Evolutionary conservation across 2,797 vertebrate genomes (phyloP).

Genomic region (Yasuhikotakia modesta): DNA sequence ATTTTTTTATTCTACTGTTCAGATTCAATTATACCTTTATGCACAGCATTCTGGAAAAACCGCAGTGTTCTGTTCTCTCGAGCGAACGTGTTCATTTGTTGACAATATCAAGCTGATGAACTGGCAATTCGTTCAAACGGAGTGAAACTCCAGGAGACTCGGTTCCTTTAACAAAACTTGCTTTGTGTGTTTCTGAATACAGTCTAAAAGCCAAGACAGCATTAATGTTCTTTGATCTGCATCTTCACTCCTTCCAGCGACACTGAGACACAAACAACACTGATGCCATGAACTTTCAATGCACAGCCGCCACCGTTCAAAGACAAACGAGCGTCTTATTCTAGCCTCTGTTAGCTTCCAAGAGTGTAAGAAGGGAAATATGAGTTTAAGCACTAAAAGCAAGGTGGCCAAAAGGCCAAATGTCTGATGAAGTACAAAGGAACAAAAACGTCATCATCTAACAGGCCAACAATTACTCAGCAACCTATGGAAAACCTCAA

Average conservation of each 20-base stretch:
- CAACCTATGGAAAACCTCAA: slow-evolving; percentile 3
- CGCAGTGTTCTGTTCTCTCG: not conserved
- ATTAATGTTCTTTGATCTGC: slow-evolving; percentile 34
- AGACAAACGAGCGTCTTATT: slow-evolving; percentile 41
- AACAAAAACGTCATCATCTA: slow-evolving; percentile 25
- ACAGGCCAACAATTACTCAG: slow-evolving; percentile 9
- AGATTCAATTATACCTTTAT: not conserved
- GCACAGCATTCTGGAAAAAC: not conserved
- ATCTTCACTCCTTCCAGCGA: not conserved
- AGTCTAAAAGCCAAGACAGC: slow-evolving; percentile 42
- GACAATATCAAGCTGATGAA: slow-evolving; percentile 37
- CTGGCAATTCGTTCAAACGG: slow-evolving; percentile 39
- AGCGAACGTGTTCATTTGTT: slow-evolving; percentile 35
- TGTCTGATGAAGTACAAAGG: slow-evolving; percentile 18
- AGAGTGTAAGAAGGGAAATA: slow-evolving; percentile 15
- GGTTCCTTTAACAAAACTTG: slow-evolving; percentile 40
- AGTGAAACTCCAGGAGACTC: slow-evolving; percentile 20
- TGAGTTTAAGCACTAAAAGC: slow-evolving; percentile 1
- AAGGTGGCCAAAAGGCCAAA: slow-evolving; percentile 15
- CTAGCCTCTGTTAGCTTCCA: slow-evolving; percentile 33
- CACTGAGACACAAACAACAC: slow-evolving; percentile 34
- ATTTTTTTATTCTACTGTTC: not conserved
- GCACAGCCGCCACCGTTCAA: slow-evolving; percentile 53
- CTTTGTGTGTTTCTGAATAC: slow-evolving; percentile 36
- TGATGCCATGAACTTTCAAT: slow-evolving; percentile 52